Base-by-base conservation (phyloP, 2,113 vertebrate species). In the Elachura formosa region DNA sequence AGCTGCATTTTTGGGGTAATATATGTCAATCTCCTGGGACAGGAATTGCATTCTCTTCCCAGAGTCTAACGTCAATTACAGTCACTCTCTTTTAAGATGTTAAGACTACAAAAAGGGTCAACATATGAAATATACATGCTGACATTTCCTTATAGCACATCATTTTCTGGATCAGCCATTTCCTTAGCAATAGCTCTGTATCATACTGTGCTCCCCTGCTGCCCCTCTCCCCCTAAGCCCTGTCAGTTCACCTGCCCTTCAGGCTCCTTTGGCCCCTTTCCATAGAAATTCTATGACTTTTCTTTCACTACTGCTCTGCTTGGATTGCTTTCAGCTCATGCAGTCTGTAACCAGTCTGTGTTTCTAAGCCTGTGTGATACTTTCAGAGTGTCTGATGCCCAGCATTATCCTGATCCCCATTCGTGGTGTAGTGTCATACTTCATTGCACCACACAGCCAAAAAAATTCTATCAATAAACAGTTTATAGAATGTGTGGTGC, bases 71-170 rank as follows among this genome's bases (percentile, higher is more conserved):
- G 10, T 94, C 95, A 94, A 74, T 95, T 97, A 84, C 52, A 84
- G 82, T 80, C 84, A 63, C 87, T 90, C 77, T 79, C 87, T 94
- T 82, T 91, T 78, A 89, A 82, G 81, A 95, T 25, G 66, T 6
- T 73, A 56, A 91, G 91, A 82, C 81, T 89, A 83, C 63, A 93
- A 91, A 96, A 93, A 90, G 82, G 82, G 78, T 88, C 94, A 96
- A 95, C 72, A 77, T 54, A 96, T 97, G 87, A 97, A 97, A 97
- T 95, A 95, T 96, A 96, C 91, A 97, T 93, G 92, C 59, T 96
- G 91, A 95, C 93, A 96, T 97, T 96, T 97, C 82, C 78, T 83
- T 83, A 80, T 17, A 93, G 89, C 36, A 26, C 51, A 85, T 74
- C 75, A 67, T 91, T 46, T 67, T 59, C 59, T 17, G 55, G 59